Conservation (phyloP, 1,140 invertebrate species). For the Agrypnia vestita region DNA sequence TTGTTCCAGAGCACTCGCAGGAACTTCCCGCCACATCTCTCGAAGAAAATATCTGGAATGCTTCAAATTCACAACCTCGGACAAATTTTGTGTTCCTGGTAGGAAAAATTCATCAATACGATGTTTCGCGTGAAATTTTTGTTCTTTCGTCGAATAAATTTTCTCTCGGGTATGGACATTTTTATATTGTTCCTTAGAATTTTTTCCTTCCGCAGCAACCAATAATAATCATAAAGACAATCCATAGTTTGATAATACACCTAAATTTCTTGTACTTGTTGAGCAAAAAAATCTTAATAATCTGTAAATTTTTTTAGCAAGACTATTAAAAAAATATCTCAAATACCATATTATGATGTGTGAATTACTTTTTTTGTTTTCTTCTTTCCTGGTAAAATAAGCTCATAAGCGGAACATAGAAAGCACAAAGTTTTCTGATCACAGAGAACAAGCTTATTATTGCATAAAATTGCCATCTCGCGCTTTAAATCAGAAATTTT, state of each 20-base stretch:
- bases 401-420: constrained; percentile 57
- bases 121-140: constrained; percentile 60
- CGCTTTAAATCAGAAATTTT: no score
- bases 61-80: constrained; percentile 61
- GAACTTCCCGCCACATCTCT: constrained; percentile 53
- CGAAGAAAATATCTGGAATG: constrained; percentile 64
- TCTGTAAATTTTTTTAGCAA: no score
- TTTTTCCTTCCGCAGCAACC: no score
- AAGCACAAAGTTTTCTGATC: constrained; percentile 26
- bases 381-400: constrained; percentile 63
- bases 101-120: constrained; percentile 69
- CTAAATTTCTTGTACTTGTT: no score
- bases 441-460: constrained; percentile 56
- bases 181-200: background rate
- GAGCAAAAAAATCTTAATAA: no score
- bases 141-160: constrained; percentile 33
- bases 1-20: constrained; percentile 62
- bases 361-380: constrained; percentile 33
- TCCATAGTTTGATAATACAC: no score
- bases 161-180: constrained; percentile 16
- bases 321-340: no score
- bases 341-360: no score
- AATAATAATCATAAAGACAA: no score
- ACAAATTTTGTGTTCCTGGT: constrained; percentile 63
- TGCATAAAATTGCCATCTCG: constrained; percentile 37